These are phyloP conservation scores for Acanthopagrus latus DNA, from an alignment of 2,797 vertebrate genomes.

Conservation along the genomic window DNA sequence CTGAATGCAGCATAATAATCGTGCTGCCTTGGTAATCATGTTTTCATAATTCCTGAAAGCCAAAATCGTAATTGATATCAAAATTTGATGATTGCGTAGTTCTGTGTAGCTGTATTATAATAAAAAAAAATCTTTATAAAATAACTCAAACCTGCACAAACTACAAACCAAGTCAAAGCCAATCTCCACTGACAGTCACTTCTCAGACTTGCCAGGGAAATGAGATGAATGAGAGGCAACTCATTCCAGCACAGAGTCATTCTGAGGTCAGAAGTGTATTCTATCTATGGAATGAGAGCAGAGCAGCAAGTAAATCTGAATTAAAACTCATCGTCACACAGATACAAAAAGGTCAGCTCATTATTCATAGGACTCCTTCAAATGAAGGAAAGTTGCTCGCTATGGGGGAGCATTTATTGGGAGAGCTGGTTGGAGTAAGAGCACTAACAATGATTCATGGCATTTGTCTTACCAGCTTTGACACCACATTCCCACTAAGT, in stretches of 20 bases:
- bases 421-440: conserved; percentile 11
- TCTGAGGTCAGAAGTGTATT: conserved; percentile 36
- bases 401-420: conserved; percentile 14
- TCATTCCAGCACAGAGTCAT: conserved; percentile 49
- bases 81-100: too few relatives aligned
- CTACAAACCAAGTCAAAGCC: not conserved
- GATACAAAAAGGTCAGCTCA: conserved; percentile 36
- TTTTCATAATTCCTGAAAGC: too few relatives aligned
- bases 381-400: conserved; percentile 38
- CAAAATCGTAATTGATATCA: too few relatives aligned
- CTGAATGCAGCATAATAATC: too few relatives aligned
- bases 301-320: conserved; percentile 39
- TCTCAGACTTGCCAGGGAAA: conserved; percentile 47
- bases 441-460: conserved; percentile 32
- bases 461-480: conserved; percentile 35
- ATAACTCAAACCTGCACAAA: conserved; percentile 7
- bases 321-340: conserved; percentile 57
- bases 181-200: conserved; percentile 17
- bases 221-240: conserved; percentile 43
- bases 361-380: conserved; percentile 41
- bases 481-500: conserved; percentile 43
- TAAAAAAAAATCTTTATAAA: conserved; percentile 14
- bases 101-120: not conserved
- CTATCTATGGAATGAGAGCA: conserved; percentile 42
- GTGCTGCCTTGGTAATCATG: too few relatives aligned